These are phyloP conservation scores for Acanthiza pusilla DNA, from an alignment of 2,797 vertebrate genomes.

Conservation along the genomic window DNA sequence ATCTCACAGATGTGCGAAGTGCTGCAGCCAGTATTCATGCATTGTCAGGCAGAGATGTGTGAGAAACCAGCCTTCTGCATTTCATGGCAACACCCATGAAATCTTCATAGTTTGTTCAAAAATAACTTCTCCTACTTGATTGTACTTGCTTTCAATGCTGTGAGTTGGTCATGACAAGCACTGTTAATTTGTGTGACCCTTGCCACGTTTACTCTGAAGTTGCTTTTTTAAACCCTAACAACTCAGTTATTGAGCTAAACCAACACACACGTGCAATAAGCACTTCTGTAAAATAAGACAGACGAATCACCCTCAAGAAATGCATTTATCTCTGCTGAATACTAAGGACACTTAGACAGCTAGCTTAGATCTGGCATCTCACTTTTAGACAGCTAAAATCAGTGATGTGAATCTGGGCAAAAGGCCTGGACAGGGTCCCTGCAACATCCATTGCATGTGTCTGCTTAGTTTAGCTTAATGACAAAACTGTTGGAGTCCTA, in stretches of 20 bases:
- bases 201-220: not conserved
- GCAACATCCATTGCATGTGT: fast-evolving
- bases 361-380: not conserved
- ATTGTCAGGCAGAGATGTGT: not conserved
- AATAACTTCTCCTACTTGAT: not conserved
- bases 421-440: not conserved
- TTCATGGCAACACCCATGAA: not conserved
- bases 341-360: not conserved
- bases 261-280: not conserved
- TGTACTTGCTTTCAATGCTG: not conserved
- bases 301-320: not conserved
- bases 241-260: not conserved
- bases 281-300: not conserved
- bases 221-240: not conserved
- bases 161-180: not conserved
- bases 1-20: not conserved
- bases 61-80: not conserved
- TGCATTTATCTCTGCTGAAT: not conserved
- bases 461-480: not conserved
- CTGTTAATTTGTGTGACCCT: not conserved
- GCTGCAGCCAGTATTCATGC: fast-evolving
- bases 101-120: not conserved
- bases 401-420: not conserved
- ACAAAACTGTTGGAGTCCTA: not conserved
- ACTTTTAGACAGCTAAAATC: not conserved